A percentile compares a stretch with the other conserved stretches of the same genome.
These are phyloP conservation scores for Ceratina australensis DNA, from an alignment of 1,140 invertebrate genomes.

Conservation along the genomic window DNA sequence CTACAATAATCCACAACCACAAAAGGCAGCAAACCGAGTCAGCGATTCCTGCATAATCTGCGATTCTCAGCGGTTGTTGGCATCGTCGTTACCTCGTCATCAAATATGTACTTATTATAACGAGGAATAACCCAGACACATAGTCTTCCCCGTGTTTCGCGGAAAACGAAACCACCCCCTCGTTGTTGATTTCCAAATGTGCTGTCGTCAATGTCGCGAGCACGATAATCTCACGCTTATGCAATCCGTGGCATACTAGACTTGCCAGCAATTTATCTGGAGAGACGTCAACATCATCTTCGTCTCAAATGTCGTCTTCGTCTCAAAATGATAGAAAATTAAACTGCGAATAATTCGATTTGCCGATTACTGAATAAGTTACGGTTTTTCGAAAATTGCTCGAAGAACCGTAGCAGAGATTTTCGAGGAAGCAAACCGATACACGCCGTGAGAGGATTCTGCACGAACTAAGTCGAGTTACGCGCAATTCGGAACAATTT, in stretches of 20 bases:
- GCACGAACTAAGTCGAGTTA: conserved; percentile 71
- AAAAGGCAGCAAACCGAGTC: conserved; percentile 53
- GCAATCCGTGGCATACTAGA: too few relatives aligned
- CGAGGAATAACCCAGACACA: conserved; percentile 31
- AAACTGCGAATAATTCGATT: too few relatives aligned
- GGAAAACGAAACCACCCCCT: conserved; percentile 28
- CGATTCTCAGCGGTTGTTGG: conserved; percentile 52
- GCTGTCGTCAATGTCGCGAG: neutral
- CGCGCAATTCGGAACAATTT: conserved; percentile 75
- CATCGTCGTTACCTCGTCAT: conserved; percentile 37
- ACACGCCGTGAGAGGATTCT: conserved; percentile 61
- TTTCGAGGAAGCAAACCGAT: conserved; percentile 31
- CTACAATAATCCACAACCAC: conserved; percentile 51
- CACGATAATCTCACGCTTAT: too few relatives aligned
- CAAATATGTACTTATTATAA: conserved; percentile 47
- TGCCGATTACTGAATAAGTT: too few relatives aligned
- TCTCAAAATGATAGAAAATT: too few relatives aligned
- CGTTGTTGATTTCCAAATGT: neutral
- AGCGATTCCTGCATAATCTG: conserved; percentile 58
- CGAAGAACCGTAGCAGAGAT: neutral
- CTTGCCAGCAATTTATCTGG: too few relatives aligned
- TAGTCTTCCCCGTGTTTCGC: conserved; percentile 22
- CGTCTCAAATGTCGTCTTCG: too few relatives aligned
- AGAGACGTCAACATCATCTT: too few relatives aligned
- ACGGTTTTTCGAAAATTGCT: too few relatives aligned